Conservation (phyloP, 2,888 invertebrate species). For the Luperina testacea region DNA sequence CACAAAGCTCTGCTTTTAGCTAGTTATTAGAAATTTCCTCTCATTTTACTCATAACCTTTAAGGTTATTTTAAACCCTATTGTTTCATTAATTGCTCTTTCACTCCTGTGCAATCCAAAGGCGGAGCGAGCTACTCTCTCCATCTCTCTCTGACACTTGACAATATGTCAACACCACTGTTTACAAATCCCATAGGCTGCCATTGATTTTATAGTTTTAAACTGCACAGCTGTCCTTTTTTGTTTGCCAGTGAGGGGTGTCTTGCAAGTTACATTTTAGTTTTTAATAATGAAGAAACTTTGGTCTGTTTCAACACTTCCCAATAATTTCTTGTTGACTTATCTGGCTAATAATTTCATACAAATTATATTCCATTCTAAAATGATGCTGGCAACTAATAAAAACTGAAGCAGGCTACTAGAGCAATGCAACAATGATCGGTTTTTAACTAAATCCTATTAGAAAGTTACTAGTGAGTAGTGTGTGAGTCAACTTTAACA, state of each 20-base stretch:
- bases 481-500: neutral
- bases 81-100: neutral
- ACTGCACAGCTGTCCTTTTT: constrained; percentile 38
- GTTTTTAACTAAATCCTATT: neutral
- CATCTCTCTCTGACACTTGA: constrained; percentile 34
- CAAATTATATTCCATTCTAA: neutral
- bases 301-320: neutral
- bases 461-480: constrained; percentile 4
- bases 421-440: neutral
- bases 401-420: neutral
- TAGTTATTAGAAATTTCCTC: neutral
- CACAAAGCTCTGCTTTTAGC: too few relatives aligned
- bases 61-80: neutral
- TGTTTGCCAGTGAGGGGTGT: constrained; percentile 8
- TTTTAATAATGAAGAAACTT: neutral
- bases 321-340: too few relatives aligned
- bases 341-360: neutral
- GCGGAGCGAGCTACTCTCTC: neutral
- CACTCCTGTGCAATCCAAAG: neutral
- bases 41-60: neutral
- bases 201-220: constrained; percentile 40
- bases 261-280: constrained; percentile 5
- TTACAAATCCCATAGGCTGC: constrained; percentile 22
- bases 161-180: constrained; percentile 39
- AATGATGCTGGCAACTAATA: neutral